Percentiles rank a stretch among this genome's conserved stretches.
phyloP scores from a whole-genome alignment of 2,797 vertebrate species.

The Gouania willdenowi region DNA sequence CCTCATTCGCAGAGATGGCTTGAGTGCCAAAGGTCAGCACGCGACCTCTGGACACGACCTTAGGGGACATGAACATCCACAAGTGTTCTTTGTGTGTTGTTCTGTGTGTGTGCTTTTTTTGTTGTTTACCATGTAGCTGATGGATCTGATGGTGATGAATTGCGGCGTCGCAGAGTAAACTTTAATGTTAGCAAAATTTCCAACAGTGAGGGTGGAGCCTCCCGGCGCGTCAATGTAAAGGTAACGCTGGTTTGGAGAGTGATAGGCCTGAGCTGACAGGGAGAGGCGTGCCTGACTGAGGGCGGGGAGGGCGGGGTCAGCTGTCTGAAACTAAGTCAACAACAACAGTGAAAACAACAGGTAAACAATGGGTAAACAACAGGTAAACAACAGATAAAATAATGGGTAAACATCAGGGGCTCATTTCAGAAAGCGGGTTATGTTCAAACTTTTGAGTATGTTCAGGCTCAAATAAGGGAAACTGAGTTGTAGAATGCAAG shows the following conservation, averaged over 20 bases:
- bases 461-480: too few species aligned
- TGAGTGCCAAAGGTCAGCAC: conserved; percentile 71
- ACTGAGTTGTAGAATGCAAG: too few species aligned
- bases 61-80: neutral
- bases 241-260: conserved; percentile 84
- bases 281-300: conserved; percentile 72
- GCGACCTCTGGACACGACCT: conserved; percentile 84
- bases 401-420: too few species aligned
- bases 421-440: too few species aligned
- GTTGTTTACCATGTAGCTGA: conserved; percentile 86
- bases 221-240: conserved; percentile 83
- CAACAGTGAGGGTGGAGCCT: conserved; percentile 62
- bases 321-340: conserved; percentile 79
- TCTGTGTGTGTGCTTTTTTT: conserved; percentile 78
- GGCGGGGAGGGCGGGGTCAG: conserved; percentile 61
- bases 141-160: conserved; percentile 69
- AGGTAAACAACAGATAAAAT: neutral
- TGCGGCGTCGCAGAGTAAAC: conserved; percentile 73
- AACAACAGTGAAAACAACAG: neutral
- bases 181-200: conserved; percentile 62
- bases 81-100: too few species aligned
- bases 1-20: conserved; percentile 19
- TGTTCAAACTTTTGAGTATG: too few species aligned
- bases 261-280: conserved; percentile 75
- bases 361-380: neutral